phyloP scores from a whole-genome alignment of 64 coral and sea anemone species.

The Stylophora pistillata region DNA sequence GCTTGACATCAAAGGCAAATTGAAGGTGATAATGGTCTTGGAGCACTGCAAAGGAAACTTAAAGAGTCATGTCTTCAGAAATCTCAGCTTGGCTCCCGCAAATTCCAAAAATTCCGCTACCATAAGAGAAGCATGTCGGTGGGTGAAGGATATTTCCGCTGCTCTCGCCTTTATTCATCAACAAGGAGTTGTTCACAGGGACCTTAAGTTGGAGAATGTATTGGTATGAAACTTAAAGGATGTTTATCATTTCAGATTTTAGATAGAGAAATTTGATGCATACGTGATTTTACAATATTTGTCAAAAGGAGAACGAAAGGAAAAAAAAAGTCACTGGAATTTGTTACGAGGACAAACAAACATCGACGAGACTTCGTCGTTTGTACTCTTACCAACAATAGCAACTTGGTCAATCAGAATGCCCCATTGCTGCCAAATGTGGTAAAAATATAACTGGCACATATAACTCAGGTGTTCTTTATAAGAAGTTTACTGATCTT shows the following conservation, averaged over 20 bases:
- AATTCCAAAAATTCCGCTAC: not conserved
- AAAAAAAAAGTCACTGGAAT: too few relatives aligned
- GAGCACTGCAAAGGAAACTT: slow-evolving; percentile 23
- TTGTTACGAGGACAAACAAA: too few relatives aligned
- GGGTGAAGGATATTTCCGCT: slow-evolving; percentile 15
- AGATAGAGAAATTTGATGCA: not conserved
- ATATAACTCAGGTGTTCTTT: too few relatives aligned
- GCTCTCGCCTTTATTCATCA: slow-evolving; percentile 11
- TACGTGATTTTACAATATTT: not conserved
- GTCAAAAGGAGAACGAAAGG: not conserved
- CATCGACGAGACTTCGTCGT: too few relatives aligned
- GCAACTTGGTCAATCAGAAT: too few relatives aligned
- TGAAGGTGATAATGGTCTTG: too few relatives aligned
- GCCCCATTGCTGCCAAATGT: too few relatives aligned
- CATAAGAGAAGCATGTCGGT: not conserved
- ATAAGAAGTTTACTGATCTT: too few relatives aligned
- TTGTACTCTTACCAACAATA: too few relatives aligned
- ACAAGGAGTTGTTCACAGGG: slow-evolving; percentile 11
- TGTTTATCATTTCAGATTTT: not conserved
- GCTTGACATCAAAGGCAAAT: too few relatives aligned
- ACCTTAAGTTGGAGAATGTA: too few relatives aligned
- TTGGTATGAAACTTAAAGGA: slow-evolving; percentile 18
- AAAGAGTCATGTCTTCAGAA: not conserved
- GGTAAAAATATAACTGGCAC: too few relatives aligned
- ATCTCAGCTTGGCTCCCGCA: not conserved